phyloP scores from a whole-genome alignment of 2,113 vertebrate genomes.

The Hippocampus abdominalis region DNA sequence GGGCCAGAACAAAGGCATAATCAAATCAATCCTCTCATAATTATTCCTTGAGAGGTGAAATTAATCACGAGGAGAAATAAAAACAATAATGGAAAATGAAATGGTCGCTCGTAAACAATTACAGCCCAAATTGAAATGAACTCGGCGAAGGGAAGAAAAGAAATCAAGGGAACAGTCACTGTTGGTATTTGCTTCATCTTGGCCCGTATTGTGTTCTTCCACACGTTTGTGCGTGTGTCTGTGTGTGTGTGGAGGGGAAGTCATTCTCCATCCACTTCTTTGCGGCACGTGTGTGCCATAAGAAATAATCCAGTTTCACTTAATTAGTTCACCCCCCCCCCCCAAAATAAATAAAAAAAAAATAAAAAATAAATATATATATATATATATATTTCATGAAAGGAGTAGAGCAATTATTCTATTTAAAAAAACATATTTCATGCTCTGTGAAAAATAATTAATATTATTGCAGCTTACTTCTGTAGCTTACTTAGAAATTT shows the following conservation, averaged over 20 bases:
- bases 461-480: too few species aligned
- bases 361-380: too few species aligned
- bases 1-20: constrained; percentile 67
- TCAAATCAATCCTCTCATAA: constrained; percentile 73
- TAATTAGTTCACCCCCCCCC: too few species aligned
- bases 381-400: too few species aligned
- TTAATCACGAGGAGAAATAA: constrained; percentile 71
- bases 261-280: neutral
- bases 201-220: constrained; percentile 24
- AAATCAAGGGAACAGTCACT: constrained; percentile 55
- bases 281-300: too few species aligned
- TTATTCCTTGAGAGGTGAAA: constrained; percentile 69
- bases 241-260: neutral
- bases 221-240: constrained; percentile 3
- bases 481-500: too few species aligned
- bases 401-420: too few species aligned
- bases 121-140: constrained; percentile 64
- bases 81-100: constrained; percentile 74
- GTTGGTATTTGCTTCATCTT: constrained; percentile 44
- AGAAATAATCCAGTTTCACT: too few species aligned
- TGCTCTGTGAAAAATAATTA: too few species aligned
- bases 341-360: too few species aligned
- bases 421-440: too few species aligned
- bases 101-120: constrained; percentile 69
- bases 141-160: constrained; percentile 46